These are phyloP conservation scores for Lacanobia wlatinum DNA, from an alignment of 2,888 invertebrate genomes.

Conservation along the genomic window DNA sequence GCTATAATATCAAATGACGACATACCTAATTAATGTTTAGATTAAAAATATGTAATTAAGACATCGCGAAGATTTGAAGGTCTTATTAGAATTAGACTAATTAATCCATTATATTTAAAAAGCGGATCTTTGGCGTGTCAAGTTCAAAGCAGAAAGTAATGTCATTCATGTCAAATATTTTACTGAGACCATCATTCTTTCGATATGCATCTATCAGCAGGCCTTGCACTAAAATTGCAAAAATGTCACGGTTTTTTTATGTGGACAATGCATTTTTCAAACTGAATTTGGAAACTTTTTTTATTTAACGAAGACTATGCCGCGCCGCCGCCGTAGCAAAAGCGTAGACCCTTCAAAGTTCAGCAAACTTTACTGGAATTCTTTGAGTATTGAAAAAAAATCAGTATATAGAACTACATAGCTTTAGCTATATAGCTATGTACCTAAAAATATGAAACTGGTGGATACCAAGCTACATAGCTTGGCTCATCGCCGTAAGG, in stretches of 20 bases:
- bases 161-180: conserved; percentile 11
- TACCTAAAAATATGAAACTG: too few relatives aligned
- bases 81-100: conserved; percentile 30
- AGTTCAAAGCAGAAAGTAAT: conserved; percentile 41
- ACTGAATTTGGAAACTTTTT: background rate
- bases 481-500: too few relatives aligned
- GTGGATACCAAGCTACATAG: too few relatives aligned
- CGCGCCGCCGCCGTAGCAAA: too few relatives aligned
- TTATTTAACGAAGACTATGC: background rate
- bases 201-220: background rate
- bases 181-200: background rate
- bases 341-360: background rate
- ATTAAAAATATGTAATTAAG: conserved; percentile 50
- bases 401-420: background rate
- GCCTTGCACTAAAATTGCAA: background rate
- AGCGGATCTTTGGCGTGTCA: conserved; percentile 42
- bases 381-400: background rate
- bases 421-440: too few relatives aligned
- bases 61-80: conserved; percentile 44
- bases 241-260: conserved; percentile 9
- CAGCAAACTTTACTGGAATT: background rate
- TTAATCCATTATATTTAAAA: conserved; percentile 27
- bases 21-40: conserved; percentile 48
- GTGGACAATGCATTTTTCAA: background rate
- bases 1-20: conserved; percentile 38